phyloP scores from a whole-genome alignment of 2,113 vertebrate genomes.

The Saguinus imperator region DNA sequence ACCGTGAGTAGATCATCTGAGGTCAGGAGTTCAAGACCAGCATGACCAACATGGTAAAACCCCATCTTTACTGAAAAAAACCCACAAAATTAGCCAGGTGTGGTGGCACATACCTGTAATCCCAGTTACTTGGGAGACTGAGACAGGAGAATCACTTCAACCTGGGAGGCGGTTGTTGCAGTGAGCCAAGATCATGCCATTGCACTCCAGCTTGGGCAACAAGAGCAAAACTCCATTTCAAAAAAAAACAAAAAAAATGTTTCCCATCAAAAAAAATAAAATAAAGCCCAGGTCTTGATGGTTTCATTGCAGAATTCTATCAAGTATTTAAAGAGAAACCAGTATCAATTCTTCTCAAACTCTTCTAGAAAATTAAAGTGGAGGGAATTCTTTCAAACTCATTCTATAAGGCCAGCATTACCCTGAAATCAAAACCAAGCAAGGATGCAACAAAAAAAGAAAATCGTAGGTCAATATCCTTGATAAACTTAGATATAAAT shows the following conservation, averaged over 20 bases:
- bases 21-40: no score
- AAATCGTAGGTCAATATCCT: not conserved
- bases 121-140: no score
- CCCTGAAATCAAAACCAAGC: not conserved
- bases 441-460: not conserved
- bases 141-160: no score
- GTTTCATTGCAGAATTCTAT: not conserved
- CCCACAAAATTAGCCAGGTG: no score
- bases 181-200: no score
- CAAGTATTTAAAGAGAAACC: not conserved
- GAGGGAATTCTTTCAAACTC: not conserved
- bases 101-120: no score
- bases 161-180: no score
- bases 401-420: not conserved
- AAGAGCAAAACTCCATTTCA: no score
- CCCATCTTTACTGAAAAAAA: no score
- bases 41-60: no score
- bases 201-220: no score
- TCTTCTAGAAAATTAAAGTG: not conserved
- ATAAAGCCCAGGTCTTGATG: not conserved
- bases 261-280: not conserved
- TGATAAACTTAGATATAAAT: not conserved
- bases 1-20: no score
- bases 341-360: not conserved
- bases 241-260: not conserved